phyloP scores from a whole-genome alignment of 1,140 invertebrate genomes.

The Pseudomyrmex gracilis region DNA sequence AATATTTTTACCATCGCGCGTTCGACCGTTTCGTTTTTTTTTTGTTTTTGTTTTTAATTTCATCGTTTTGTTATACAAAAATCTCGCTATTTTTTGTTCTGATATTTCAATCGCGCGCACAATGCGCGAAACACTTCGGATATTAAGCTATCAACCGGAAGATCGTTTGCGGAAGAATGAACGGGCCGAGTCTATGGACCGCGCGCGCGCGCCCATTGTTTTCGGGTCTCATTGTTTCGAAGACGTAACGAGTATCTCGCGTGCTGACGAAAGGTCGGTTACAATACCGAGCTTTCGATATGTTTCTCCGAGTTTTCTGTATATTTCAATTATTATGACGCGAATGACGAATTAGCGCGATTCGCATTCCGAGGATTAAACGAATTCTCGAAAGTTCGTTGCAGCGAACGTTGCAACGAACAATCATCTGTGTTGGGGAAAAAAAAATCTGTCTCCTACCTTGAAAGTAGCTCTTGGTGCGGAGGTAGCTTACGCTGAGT shows the following conservation, averaged over 20 bases:
- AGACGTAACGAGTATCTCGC: slow-evolving; percentile 80
- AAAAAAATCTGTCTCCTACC: slow-evolving; percentile 86
- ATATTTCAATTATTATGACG: neutral
- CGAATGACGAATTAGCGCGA: neutral
- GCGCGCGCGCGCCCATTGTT: slow-evolving; percentile 75
- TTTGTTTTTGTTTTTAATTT: slow-evolving; percentile 1
- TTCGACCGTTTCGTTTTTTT: too few relatives aligned
- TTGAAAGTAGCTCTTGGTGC: slow-evolving; percentile 99
- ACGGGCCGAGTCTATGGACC: slow-evolving; percentile 10
- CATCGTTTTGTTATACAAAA: neutral
- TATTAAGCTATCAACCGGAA: slow-evolving; percentile 48
- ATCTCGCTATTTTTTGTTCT: neutral
- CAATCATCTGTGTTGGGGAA: neutral
- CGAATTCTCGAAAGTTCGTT: too few relatives aligned
- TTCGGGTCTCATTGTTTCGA: slow-evolving; percentile 79
- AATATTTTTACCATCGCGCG: neutral
- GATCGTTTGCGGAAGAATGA: slow-evolving; percentile 55
- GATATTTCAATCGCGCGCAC: neutral
- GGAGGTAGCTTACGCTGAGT: slow-evolving; percentile 98
- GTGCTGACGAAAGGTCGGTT: slow-evolving; percentile 66
- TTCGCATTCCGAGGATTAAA: neutral
- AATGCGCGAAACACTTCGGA: neutral
- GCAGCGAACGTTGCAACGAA: neutral
- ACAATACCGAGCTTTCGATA: slow-evolving; percentile 64
- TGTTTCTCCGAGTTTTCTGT: slow-evolving; percentile 15